Evolutionary conservation across 2,888 invertebrate species (phyloP).

Genomic region (Pollenia labialis): DNA sequence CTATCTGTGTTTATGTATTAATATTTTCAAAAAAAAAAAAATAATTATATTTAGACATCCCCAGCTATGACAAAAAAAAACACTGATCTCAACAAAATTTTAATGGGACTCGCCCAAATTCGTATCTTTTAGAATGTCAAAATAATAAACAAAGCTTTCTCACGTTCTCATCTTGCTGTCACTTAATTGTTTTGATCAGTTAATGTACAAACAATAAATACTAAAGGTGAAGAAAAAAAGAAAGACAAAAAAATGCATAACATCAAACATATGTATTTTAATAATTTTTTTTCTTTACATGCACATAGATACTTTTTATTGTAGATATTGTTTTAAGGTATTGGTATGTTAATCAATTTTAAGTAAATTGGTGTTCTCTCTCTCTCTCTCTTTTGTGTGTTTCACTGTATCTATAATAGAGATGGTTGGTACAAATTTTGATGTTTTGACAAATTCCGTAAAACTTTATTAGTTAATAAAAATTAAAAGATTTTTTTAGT

Average conservation of each 20-base stretch:
- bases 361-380: constrained; percentile 7
- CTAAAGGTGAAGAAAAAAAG: constrained; percentile 42
- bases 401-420: not conserved
- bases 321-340: not conserved
- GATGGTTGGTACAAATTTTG: not conserved
- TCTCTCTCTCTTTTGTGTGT: constrained; percentile 1
- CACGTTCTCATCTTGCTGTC: constrained; percentile 34
- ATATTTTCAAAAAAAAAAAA: not conserved
- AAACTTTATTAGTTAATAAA: too few species aligned
- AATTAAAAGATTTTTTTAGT: too few species aligned
- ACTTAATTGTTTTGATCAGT: constrained; percentile 33
- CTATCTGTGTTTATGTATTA: not conserved
- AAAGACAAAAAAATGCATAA: constrained; percentile 38
- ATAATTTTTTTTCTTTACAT: constrained; percentile 17
- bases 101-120: constrained; percentile 71
- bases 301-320: constrained; percentile 9
- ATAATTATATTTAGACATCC: not conserved
- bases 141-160: constrained; percentile 15
- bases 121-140: constrained; percentile 48
- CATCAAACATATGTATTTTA: constrained; percentile 35
- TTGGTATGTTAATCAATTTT: constrained; percentile 12
- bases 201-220: constrained; percentile 19
- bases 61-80: constrained; percentile 38
- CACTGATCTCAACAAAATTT: constrained; percentile 52
- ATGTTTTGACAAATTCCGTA: not conserved